Conservation (phyloP, 2,797 vertebrate species). For the Ctenosaura bakeri region DNA sequence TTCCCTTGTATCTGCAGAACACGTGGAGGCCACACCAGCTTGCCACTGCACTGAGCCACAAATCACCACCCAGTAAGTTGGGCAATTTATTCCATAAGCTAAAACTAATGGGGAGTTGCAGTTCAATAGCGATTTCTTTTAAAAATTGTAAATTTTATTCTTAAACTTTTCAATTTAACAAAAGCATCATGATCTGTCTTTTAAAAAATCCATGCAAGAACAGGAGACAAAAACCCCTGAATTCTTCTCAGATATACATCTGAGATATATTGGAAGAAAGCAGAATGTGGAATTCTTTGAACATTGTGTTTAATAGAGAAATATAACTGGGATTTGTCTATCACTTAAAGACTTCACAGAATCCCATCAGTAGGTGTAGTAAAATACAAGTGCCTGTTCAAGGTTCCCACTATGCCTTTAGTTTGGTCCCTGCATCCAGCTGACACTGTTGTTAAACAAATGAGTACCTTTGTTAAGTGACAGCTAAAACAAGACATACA, state of each 20-base stretch:
- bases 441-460: background rate
- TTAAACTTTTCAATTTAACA: background rate
- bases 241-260: background rate
- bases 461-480: background rate
- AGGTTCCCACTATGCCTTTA: background rate
- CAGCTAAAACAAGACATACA: background rate
- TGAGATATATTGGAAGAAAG: background rate
- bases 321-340: background rate
- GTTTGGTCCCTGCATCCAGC: background rate
- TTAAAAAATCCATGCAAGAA: background rate
- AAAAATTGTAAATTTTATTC: background rate
- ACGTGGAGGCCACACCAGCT: no score
- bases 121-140: background rate
- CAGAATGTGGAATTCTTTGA: background rate
- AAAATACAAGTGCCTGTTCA: background rate
- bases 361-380: background rate
- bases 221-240: background rate
- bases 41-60: no score
- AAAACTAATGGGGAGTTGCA: background rate
- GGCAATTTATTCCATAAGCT: no score
- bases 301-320: background rate
- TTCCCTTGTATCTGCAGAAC: no score
- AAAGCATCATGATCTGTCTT: background rate
- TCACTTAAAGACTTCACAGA: background rate
- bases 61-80: no score